These are phyloP conservation scores for Sciurus carolinensis DNA, from an alignment of 2,797 vertebrate genomes.

Conservation along the genomic window DNA sequence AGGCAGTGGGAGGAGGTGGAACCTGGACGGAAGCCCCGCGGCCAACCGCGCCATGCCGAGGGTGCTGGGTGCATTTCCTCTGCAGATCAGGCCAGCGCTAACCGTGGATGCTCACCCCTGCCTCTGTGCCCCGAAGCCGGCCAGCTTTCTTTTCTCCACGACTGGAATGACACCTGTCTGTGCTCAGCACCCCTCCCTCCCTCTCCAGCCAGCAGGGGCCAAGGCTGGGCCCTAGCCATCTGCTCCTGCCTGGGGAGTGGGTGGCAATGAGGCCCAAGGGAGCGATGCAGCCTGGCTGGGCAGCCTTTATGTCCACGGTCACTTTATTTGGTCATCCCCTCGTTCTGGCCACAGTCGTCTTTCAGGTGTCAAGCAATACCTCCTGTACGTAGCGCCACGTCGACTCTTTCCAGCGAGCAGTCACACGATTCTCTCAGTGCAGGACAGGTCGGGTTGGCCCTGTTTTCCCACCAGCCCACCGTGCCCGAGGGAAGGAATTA, in stretches of 20 bases:
- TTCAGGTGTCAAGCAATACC: neutral
- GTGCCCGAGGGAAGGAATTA: neutral
- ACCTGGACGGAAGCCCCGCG: neutral
- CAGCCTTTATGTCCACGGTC: rapidly evolving
- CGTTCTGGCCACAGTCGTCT: neutral
- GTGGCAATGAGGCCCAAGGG: neutral
- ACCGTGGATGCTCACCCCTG: neutral
- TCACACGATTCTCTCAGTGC: neutral
- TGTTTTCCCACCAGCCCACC: too few relatives aligned
- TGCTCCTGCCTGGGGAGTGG: neutral
- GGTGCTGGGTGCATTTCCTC: neutral
- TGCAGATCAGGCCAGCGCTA: neutral
- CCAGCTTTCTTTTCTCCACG: too few relatives aligned
- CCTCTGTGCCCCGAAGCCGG: neutral
- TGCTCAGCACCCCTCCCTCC: neutral
- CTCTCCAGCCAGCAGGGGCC: neutral
- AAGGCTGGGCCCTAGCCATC: too few relatives aligned
- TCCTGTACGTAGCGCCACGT: neutral
- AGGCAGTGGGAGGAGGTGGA: neutral
- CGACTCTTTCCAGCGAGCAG: neutral
- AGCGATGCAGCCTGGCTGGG: neutral
- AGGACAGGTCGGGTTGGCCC: too few relatives aligned
- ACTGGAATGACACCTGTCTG: neutral
- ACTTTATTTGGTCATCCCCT: neutral
- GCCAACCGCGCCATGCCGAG: neutral